phyloP scores from a whole-genome alignment of 2,888 invertebrate genomes.

The Pachliopta kotzebuea region DNA sequence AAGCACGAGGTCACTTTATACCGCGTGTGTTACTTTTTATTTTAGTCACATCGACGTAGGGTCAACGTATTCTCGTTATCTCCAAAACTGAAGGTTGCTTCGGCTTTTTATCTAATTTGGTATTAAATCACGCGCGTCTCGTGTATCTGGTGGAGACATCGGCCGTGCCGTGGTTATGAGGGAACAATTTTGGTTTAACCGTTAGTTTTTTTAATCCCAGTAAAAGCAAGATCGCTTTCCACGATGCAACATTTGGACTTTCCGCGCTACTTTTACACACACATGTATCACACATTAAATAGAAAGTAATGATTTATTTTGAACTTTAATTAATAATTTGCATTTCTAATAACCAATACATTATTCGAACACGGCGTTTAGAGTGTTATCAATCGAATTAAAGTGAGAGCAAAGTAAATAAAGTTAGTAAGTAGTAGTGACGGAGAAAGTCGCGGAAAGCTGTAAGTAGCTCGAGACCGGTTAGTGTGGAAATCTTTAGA shows the following conservation, averaged over 20 bases:
- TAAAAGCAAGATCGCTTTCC: too few relatives aligned
- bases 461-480: too few relatives aligned
- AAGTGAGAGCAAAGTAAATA: constrained; percentile 34
- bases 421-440: too few relatives aligned
- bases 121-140: constrained; percentile 26
- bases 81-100: constrained; percentile 24
- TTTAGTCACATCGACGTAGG: constrained; percentile 13
- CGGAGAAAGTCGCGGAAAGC: too few relatives aligned
- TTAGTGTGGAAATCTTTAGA: too few relatives aligned
- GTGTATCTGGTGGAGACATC: constrained; percentile 15
- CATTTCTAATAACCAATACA: too few relatives aligned
- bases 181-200: constrained; percentile 13
- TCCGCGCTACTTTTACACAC: too few relatives aligned
- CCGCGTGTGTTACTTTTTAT: constrained; percentile 9
- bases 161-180: constrained; percentile 18
- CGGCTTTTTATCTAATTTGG: constrained; percentile 27
- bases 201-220: too few relatives aligned
- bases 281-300: too few relatives aligned
- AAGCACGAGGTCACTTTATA: constrained; percentile 2
- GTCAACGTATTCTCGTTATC: constrained; percentile 28
- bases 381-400: constrained; percentile 43
- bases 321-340: too few relatives aligned
- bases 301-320: too few relatives aligned
- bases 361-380: constrained; percentile 19
- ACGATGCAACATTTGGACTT: too few relatives aligned